These are phyloP conservation scores for Malaclemys terrapin DNA, from an alignment of 2,113 vertebrate species.

Conservation along the genomic window DNA sequence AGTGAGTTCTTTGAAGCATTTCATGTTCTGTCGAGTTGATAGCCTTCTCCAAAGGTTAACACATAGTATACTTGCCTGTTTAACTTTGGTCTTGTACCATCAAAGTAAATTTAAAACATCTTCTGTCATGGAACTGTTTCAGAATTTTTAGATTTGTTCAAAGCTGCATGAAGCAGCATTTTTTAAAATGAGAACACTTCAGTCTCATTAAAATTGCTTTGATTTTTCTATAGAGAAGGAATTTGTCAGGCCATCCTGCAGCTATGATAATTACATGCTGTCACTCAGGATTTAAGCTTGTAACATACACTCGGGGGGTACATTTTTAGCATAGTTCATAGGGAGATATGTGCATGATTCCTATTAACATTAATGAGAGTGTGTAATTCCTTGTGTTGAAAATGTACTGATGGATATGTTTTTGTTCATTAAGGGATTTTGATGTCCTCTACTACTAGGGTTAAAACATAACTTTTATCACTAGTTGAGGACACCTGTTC, in stretches of 20 bases:
- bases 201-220: background rate
- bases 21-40: background rate
- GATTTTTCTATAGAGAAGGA: constrained; percentile 24
- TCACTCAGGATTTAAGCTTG: constrained; percentile 18
- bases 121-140: background rate
- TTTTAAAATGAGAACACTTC: background rate
- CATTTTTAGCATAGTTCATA: background rate
- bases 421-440: background rate
- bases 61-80: accelerated
- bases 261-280: constrained; percentile 14
- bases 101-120: background rate
- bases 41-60: background rate
- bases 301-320: background rate
- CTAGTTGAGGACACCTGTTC: background rate
- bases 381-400: background rate
- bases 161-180: background rate
- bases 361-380: background rate
- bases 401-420: accelerated
- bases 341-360: background rate
- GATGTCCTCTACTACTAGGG: background rate
- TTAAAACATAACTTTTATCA: background rate
- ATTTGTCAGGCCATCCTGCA: background rate
- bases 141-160: background rate
- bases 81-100: background rate
- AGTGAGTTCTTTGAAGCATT: background rate